These are phyloP conservation scores for Barnardius zonarius DNA, from an alignment of 2,113 vertebrate species.

Conservation along the genomic window DNA sequence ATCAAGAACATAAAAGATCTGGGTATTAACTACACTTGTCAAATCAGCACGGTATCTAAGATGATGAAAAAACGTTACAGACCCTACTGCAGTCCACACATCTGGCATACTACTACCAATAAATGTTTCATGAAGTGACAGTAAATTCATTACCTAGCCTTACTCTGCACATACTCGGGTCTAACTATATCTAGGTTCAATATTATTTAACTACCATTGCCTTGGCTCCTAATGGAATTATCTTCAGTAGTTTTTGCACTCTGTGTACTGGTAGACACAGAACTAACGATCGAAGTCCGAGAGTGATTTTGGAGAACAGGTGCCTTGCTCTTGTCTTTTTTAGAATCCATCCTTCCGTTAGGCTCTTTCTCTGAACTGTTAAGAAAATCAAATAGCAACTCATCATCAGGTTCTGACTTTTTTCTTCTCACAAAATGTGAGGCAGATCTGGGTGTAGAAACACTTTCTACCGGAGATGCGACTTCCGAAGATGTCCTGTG, in stretches of 20 bases:
- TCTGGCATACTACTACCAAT: neutral
- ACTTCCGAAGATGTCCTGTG: conserved; percentile 46
- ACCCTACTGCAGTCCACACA: neutral
- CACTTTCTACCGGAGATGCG: conserved; percentile 42
- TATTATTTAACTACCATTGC: conserved; percentile 79
- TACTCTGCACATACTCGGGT: neutral
- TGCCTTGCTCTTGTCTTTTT: conserved; percentile 77
- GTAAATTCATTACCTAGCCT: neutral
- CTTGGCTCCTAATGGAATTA: conserved; percentile 74
- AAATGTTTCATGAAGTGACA: neutral
- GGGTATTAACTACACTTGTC: neutral
- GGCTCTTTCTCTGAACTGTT: conserved; percentile 91
- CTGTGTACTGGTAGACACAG: conserved; percentile 74
- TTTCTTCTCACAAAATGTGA: conserved; percentile 89
- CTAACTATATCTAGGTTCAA: conserved; percentile 35
- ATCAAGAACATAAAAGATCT: neutral
- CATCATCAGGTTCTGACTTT: conserved; percentile 92
- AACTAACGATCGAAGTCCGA: conserved; percentile 80
- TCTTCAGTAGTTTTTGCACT: conserved; percentile 81
- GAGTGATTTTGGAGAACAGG: conserved; percentile 76
- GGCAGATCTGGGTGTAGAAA: conserved; percentile 72
- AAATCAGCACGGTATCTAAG: neutral
- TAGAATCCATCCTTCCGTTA: conserved; percentile 79
- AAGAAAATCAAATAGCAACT: conserved; percentile 95
- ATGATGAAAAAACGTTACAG: neutral